Conservation (phyloP, 2,888 invertebrate species). For the Camptogramma bilineatum region DNA sequence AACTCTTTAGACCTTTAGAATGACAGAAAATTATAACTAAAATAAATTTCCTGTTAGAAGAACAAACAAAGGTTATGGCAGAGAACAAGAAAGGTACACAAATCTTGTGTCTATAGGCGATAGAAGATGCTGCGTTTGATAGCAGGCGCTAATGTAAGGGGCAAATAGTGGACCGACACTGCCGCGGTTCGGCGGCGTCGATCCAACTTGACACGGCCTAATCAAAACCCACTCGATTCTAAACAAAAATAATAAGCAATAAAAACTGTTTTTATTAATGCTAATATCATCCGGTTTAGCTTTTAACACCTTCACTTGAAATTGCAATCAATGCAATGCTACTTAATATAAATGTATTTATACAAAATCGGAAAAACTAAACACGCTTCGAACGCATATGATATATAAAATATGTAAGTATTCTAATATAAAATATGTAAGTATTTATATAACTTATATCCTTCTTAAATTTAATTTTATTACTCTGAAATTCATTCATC, state of each 20-base stretch:
- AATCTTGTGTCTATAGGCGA: conserved; percentile 73
- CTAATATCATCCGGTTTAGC: conserved; percentile 8
- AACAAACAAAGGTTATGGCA: conserved; percentile 74
- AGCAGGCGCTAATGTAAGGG: conserved; percentile 72
- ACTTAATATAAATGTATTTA: too few relatives aligned
- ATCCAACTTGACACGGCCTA: conserved; percentile 4
- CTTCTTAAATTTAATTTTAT: too few relatives aligned
- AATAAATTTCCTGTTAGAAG: conserved; percentile 83
- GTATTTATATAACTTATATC: too few relatives aligned
- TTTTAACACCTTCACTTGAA: conserved; percentile 12
- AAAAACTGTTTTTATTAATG: not conserved
- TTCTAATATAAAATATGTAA: too few relatives aligned
- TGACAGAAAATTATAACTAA: conserved; percentile 83
- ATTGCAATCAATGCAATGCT: conserved; percentile 11
- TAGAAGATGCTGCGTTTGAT: conserved; percentile 78
- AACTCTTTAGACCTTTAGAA: conserved; percentile 67
- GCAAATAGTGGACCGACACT: conserved; percentile 55
- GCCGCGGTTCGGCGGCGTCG: conserved; percentile 26
- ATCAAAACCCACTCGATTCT: conserved; percentile 14
- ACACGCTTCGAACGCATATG: not conserved
- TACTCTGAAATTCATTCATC: too few relatives aligned
- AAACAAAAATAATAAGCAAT: conserved; percentile 3
- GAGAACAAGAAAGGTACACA: conserved; percentile 75
- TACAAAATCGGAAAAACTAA: conserved; percentile 6
- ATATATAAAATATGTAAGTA: too few relatives aligned